Conservation (phyloP, 2,797 vertebrate genomes). For the Sphenodon punctatus region DNA sequence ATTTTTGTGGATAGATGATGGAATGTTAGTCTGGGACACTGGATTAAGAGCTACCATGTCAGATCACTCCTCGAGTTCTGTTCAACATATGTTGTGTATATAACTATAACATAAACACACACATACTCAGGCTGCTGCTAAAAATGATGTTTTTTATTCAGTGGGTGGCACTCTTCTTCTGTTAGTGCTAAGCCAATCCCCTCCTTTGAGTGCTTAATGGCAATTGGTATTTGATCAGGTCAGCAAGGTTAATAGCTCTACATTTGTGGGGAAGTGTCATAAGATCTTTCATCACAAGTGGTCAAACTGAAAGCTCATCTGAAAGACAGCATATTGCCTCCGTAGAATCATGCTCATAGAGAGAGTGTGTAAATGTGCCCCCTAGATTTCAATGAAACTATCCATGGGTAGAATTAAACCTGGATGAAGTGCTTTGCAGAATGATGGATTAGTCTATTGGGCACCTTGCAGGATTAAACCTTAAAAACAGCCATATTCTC, state of each 20-base stretch:
- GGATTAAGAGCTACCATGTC: not conserved
- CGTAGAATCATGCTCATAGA: not conserved
- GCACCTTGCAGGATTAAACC: no score
- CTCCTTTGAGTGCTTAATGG: conserved; percentile 8
- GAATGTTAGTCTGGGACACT: not conserved
- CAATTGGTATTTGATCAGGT: conserved; percentile 18
- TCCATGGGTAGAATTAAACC: no score
- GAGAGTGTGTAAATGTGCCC: not conserved
- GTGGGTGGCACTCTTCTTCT: conserved; percentile 35
- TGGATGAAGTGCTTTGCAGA: no score
- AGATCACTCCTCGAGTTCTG: conserved; percentile 17
- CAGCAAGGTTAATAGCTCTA: conserved; percentile 54
- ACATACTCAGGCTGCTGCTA: not conserved
- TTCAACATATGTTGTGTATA: conserved; percentile 10
- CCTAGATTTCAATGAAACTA: no score
- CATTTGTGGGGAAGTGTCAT: conserved; percentile 35
- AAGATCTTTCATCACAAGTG: conserved; percentile 11
- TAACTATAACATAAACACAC: not conserved
- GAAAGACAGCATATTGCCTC: conserved; percentile 16
- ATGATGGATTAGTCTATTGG: no score
- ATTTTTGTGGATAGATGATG: not conserved
- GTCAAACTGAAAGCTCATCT: not conserved
- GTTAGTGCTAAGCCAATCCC: not conserved
- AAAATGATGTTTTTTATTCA: not conserved
- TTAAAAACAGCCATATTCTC: no score